These are phyloP conservation scores for Syngnathus rostellatus DNA, from an alignment of 2,797 vertebrate species.

Conservation along the genomic window DNA sequence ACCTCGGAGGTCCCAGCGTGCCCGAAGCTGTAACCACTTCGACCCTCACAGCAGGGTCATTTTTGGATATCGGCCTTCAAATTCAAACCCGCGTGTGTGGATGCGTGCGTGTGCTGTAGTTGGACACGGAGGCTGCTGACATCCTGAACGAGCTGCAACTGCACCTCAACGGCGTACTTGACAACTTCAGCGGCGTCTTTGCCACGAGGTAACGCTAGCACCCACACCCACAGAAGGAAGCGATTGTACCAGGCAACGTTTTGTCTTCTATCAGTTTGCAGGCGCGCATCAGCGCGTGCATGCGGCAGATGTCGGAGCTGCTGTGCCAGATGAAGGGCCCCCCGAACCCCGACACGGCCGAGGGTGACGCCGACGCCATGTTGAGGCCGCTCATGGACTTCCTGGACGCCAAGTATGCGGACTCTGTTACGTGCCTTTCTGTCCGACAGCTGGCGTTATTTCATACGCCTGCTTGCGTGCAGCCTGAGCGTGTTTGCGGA, in stretches of 20 bases:
- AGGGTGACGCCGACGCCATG: constrained; percentile 84
- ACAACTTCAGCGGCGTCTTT: constrained; percentile 86
- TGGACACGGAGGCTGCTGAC: constrained; percentile 88
- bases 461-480: constrained; percentile 14
- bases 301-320: constrained; percentile 90
- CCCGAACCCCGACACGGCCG: constrained; percentile 80
- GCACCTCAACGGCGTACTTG: constrained; percentile 78
- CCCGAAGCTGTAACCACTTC: too few species aligned
- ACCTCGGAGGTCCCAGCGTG: not conserved
- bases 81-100: constrained; percentile 7
- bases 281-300: constrained; percentile 78
- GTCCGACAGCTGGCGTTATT: too few species aligned
- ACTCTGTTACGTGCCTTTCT: too few species aligned
- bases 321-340: constrained; percentile 88
- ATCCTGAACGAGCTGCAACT: constrained; percentile 81
- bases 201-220: constrained; percentile 78
- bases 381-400: constrained; percentile 95
- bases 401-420: constrained; percentile 86
- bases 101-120: constrained; percentile 50
- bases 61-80: not conserved
- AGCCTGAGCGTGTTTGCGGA: constrained; percentile 90
- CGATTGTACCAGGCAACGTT: too few species aligned
- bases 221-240: constrained; percentile 4
- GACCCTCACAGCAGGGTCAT: too few species aligned
- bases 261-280: constrained; percentile 76